Evolutionary conservation across 1,140 invertebrate species (phyloP).

Genomic region (Pomacea maculata): DNA sequence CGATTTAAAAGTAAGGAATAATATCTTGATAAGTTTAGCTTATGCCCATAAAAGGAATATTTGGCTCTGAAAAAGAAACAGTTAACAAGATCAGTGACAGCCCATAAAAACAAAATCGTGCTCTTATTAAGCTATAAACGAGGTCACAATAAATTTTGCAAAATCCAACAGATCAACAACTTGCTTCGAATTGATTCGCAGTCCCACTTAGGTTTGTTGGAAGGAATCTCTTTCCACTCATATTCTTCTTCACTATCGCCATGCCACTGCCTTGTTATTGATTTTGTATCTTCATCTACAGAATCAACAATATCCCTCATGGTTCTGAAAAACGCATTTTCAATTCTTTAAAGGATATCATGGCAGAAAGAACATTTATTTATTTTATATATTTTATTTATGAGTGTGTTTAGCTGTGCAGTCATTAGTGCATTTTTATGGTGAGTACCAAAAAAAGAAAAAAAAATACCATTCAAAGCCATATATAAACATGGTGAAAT

Average conservation of each 20-base stretch:
- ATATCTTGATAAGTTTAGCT: neutral
- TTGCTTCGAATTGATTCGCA: conserved; percentile 87
- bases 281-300: neutral
- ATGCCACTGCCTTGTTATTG: conserved; percentile 8
- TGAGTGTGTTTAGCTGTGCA: neutral
- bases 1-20: neutral
- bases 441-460: neutral
- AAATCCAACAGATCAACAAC: conserved; percentile 18
- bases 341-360: neutral
- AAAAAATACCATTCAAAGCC: neutral
- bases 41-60: neutral
- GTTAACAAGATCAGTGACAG: neutral
- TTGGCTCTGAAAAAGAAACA: neutral
- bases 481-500: neutral
- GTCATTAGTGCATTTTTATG: neutral
- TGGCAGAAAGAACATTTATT: neutral
- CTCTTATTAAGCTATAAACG: too few relatives aligned
- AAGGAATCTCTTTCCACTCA: conserved; percentile 18
- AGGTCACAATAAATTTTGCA: neutral
- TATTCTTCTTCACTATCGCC: conserved; percentile 25
- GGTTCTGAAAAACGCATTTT: conserved; percentile 4
- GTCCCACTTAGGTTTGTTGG: conserved; percentile 78
- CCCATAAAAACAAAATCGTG: neutral
- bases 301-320: conserved; percentile 14
- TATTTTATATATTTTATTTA: neutral